Percentiles rank a stretch among this genome's conserved stretches.
These are phyloP conservation scores for Chloroclystis v-ata DNA, from an alignment of 2,888 invertebrate species.

Conservation along the genomic window DNA sequence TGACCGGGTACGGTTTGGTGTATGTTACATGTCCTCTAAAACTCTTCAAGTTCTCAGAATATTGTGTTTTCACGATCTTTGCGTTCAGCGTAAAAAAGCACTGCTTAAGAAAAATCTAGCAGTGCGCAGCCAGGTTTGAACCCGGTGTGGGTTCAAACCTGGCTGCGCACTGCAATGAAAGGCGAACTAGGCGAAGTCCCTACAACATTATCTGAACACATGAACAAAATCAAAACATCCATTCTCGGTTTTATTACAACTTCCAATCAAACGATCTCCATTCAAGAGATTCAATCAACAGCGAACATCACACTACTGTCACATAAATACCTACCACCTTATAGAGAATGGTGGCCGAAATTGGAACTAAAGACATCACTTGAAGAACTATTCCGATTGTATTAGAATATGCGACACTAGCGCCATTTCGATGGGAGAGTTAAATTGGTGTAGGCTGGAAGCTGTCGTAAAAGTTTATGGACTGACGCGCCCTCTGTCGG, in stretches of 20 bases:
- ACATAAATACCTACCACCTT: conserved; percentile 9
- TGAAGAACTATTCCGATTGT: background rate
- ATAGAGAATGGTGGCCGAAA: background rate
- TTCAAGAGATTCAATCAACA: conserved; percentile 28
- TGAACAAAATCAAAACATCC: background rate
- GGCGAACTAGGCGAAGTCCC: no score
- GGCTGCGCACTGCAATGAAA: no score
- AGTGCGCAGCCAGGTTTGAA: no score
- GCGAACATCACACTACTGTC: conserved; percentile 27
- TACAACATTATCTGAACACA: no score
- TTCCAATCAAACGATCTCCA: background rate
- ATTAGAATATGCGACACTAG: background rate
- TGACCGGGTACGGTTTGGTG: no score
- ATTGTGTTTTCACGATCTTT: no score
- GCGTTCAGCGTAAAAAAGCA: no score
- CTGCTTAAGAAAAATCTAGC: no score
- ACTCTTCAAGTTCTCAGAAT: no score
- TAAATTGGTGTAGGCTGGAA: conserved; percentile 36
- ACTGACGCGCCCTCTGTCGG: conserved; percentile 61
- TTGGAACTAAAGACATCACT: background rate
- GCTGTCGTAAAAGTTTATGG: conserved; percentile 75
- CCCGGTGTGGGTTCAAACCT: no score
- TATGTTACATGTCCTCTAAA: no score
- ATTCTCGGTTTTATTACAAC: conserved; percentile 1
- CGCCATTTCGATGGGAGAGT: background rate